A percentile compares a stretch with the other conserved stretches of the same genome.
Evolutionary conservation across 2,888 invertebrate species (phyloP).

Genomic region (Belgica antarctica): DNA sequence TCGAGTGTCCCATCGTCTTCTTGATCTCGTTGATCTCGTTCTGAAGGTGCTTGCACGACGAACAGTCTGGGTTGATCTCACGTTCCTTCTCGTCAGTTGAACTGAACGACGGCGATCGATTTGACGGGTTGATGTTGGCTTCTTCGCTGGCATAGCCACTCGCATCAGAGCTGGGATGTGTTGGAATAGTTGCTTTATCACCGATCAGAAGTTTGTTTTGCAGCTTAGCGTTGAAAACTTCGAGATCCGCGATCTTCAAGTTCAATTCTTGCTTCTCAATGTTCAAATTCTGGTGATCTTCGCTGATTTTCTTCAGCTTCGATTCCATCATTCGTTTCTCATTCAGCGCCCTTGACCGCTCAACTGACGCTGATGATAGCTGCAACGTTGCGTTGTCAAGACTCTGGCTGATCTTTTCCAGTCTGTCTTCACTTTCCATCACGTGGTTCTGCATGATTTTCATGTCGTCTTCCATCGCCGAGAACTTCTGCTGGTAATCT

Average conservation of each 20-base stretch:
- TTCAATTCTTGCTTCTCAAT: constrained; percentile 50
- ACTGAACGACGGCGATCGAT: constrained; percentile 10
- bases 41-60: constrained; percentile 57
- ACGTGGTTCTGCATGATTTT: constrained; percentile 50
- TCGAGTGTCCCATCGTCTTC: constrained; percentile 67
- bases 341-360: constrained; percentile 70
- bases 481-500: constrained; percentile 53
- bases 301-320: constrained; percentile 60
- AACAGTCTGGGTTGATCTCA: constrained; percentile 46
- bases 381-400: constrained; percentile 71
- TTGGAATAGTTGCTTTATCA: constrained; percentile 1
- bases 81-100: constrained; percentile 46
- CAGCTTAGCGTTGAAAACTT: constrained; percentile 51
- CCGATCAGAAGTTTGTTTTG: constrained; percentile 51
- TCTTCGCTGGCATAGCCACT: constrained; percentile 57
- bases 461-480: constrained; percentile 53
- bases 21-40: constrained; percentile 70
- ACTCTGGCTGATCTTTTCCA: constrained; percentile 63
- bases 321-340: constrained; percentile 68
- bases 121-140: neutral
- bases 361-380: constrained; percentile 70
- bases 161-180: constrained; percentile 51
- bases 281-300: constrained; percentile 56
- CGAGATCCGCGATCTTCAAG: constrained; percentile 49
- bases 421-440: constrained; percentile 56